Evolutionary conservation across 2,888 invertebrate genomes (phyloP), one percentile per base, ranked within the genome.

Genomic region (Sisyra terminalis): DNA sequence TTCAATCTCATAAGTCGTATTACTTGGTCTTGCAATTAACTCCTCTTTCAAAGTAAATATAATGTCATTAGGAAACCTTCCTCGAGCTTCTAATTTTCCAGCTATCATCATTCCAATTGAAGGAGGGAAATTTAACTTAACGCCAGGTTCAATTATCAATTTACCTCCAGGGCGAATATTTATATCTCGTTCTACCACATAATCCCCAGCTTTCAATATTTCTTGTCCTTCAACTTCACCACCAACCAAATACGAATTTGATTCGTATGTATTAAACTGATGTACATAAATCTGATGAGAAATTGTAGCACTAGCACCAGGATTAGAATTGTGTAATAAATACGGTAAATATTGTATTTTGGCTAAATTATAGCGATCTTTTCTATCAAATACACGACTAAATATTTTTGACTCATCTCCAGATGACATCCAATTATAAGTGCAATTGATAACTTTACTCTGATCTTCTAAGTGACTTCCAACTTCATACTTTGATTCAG

Each of bases 21-120:
- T 80, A 46, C 74, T 73, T 46, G 70, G 69, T 1, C 68, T 61
- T 61, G 81, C 71, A 7, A 73, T 59, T 0, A 81, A 69, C 57
- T 85, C 83, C 52, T 86, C 78, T 57, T 84, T 84, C 5, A 87
- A 58, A 0, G 85, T 86, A 51, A 87, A 75, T 38, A 76, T 67
- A 40, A 88, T 87, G 53, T 84, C 83, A 55, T 80, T 82, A 0
- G 85, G 84, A 29, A 77, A 69, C 46, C 77, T 73, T 1, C 88
- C 88, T 52, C 79, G 71, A 0, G 88, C 88, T 53, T 86, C 86
- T 36, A 96, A 63, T 58, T 81, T 79, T 1, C 96, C 96, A 34
- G 93, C 93, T 2, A 97, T 82, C 81, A 98, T 88, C 71, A 98
- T 89, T 7, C 96, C 94, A 43, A 97, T 81, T 16, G 89, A 78